Evolutionary conservation across 2,797 vertebrate genomes (phyloP).

Genomic region (Danio jaintianensis): DNA sequence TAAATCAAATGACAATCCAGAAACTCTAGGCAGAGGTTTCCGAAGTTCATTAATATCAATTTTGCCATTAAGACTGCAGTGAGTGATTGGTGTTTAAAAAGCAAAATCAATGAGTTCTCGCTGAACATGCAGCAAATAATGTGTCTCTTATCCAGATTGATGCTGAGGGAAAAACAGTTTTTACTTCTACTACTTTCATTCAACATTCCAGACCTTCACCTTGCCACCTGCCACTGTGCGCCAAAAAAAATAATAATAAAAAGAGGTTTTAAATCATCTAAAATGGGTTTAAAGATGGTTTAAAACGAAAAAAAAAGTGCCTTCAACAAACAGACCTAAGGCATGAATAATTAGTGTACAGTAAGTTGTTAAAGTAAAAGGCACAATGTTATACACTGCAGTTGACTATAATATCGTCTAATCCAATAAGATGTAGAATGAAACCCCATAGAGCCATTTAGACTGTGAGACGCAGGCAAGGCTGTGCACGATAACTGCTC

Average conservation of each 20-base stretch:
- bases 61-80: constrained; percentile 1
- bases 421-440: constrained; percentile 49
- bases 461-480: constrained; percentile 31
- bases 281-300: neutral
- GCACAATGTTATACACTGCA: constrained; percentile 31
- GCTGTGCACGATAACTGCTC: constrained; percentile 44
- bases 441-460: constrained; percentile 52
- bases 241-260: too few species aligned
- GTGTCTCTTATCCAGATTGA: neutral
- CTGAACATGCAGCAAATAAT: neutral
- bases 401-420: constrained; percentile 40
- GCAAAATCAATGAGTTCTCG: constrained; percentile 29
- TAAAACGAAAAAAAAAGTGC: neutral
- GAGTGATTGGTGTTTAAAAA: constrained; percentile 18
- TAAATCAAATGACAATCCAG: constrained; percentile 18
- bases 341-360: constrained; percentile 19
- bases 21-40: constrained; percentile 13
- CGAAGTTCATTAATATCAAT: constrained; percentile 39
- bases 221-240: too few species aligned
- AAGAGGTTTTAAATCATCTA: neutral
- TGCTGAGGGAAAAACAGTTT: neutral
- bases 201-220: too few species aligned
- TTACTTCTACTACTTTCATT: neutral
- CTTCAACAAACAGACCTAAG: constrained; percentile 13
- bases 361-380: constrained; percentile 31